Evolutionary conservation across 2,888 invertebrate genomes (phyloP), one percentile per base, ranked within the genome.

Genomic region (Drosophila fulvimacula): DNA sequence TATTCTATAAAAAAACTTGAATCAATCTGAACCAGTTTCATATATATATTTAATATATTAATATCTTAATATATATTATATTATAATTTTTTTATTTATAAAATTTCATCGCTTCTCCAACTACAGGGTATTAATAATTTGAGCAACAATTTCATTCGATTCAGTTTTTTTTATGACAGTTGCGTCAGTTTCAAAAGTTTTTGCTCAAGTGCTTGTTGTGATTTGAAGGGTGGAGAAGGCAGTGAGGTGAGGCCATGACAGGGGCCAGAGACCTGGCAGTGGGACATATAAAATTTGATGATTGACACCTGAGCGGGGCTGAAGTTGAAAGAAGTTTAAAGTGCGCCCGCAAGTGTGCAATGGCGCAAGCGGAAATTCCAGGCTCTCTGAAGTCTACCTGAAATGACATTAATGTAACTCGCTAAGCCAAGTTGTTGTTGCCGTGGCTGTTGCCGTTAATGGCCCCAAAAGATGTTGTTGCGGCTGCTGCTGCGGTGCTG

Each of bases 381-480:
- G 15, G 11, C 48, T 57, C 53, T 71, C 53, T 71, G 49, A 71
- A 64, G 57, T 63, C 71, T 60, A 71, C 59, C 72, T 60, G 73
- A 73, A 79, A 48, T 69, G 80, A 65, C 80, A 81, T 82, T 82
- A 82, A 80, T 77, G 78, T 76, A 63, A 61, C 69, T 32, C 53
- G 51, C 59, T 56, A 60, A 74, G 69, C 69, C 34, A 38, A 60
- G 66, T 42, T 53, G 60, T 42, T 17, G 38, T 38, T 17, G 38
- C 41, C 48, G 53, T 39, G 56, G 67, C 61, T 61, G 58, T 56
- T 58, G 64, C 46, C 46, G 65, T 72, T 69, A 72, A 76, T 72
- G 79, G 79, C 64, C 72, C 69, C 72, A 75, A 78, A 71, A 71
- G 82, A 77, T 77, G 85, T 84, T 82, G 82, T 79, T 80, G 85